phyloP scores from a whole-genome alignment of 2,888 invertebrate species.

The Habroteleia sp. region DNA sequence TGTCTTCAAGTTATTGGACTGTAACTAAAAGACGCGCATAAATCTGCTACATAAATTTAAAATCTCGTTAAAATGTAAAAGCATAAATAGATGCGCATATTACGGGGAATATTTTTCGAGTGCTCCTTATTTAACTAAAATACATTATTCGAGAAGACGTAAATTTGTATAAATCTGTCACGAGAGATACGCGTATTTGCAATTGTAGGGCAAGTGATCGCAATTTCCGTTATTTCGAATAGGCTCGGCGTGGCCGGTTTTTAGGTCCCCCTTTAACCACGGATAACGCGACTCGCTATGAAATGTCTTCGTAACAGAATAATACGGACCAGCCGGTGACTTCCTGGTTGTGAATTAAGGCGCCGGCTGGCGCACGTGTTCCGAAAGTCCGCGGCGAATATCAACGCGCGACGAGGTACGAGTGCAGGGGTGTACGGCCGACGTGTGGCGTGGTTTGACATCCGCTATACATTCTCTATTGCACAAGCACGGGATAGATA shows the following conservation, averaged over 20 bases:
- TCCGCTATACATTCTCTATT: constrained; percentile 81
- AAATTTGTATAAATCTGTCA: no score
- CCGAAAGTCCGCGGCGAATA: constrained; percentile 68
- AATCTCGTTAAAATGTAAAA: no score
- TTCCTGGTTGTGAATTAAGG: constrained; percentile 68
- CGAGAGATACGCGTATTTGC: no score
- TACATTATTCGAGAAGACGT: no score
- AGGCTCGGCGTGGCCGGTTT: not conserved
- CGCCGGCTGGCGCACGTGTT: constrained; percentile 63
- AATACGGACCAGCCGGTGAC: constrained; percentile 47
- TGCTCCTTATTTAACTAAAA: no score
- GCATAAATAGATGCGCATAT: no score
- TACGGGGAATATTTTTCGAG: no score
- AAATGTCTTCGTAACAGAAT: constrained; percentile 34
- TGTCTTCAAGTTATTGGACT: no score
- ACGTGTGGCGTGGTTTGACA: constrained; percentile 77
- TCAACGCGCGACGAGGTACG: constrained; percentile 66
- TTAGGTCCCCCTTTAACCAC: not conserved
- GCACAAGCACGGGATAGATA: constrained; percentile 76
- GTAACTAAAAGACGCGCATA: no score
- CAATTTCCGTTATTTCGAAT: no score
- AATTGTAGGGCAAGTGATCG: no score
- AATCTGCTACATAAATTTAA: no score
- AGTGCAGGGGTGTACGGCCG: constrained; percentile 71
- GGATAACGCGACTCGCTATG: constrained; percentile 15